Evolutionary conservation across 2,888 invertebrate species (phyloP), one percentile per base, ranked within the genome.

Genomic region (Rhagium mordax): DNA sequence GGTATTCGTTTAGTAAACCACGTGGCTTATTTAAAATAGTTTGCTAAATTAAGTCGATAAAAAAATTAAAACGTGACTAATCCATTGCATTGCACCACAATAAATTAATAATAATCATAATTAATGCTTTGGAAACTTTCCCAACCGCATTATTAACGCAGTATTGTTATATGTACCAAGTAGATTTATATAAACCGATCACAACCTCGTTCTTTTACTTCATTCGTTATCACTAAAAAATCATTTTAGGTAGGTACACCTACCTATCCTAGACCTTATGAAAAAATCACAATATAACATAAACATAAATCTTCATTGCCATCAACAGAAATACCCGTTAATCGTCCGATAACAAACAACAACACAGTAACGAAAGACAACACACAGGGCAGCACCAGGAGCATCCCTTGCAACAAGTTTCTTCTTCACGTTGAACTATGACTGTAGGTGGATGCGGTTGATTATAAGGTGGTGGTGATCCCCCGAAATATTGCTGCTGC

Each of bases 371-470:
- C 2, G 78, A 78, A 15, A 78, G 57, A 49, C 78, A 78, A 8
- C 76, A 73, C 18, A 78, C 59, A 27, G 76, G 76, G 48, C 78
- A 78, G 49, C 78, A 78, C 78, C 78, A 78, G 4, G 33, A 59
- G 53, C 65, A 65, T 2, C 55, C 53, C 16, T 51, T 27, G 7
- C 65, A 65, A 20, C 18, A 18, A 15, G 13, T 29, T 13, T 53
- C 62, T 10, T 16, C n/a, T 6, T 64, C n/a, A 10, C 24, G 48
- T 6, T 48, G 64, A 3, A 41, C 3, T 41, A 6, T 13, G 2
- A 13, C 49, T 8, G 65, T 53, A 6, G 65, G 65, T 13, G 65
- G 65, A n/a, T 59, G 71, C 4, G 64, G 65, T 15, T 59, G 55
- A 24, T 27, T 29, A 33, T 24, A 29, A 3, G 29, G 33, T 3